These are phyloP conservation scores for Tipula unca DNA, from an alignment of 2,888 invertebrate genomes.

Conservation along the genomic window DNA sequence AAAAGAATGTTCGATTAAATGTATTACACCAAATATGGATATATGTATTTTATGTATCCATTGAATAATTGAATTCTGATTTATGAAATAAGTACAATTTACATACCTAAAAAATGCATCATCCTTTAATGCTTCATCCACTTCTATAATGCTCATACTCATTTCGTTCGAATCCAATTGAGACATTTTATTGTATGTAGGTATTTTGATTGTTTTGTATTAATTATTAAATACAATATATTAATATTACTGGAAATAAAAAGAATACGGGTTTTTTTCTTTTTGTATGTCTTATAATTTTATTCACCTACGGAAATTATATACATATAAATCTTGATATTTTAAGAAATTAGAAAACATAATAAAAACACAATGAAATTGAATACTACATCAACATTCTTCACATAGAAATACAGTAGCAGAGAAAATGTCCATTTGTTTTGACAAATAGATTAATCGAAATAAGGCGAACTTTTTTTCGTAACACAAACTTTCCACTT, in stretches of 20 bases:
- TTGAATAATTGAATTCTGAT: neutral
- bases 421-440: slow-evolving; percentile 8
- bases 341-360: neutral
- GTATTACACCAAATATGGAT: neutral
- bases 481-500: slow-evolving; percentile 8
- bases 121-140: slow-evolving; percentile 41
- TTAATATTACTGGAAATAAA: neutral
- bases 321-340: neutral
- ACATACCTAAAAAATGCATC: slow-evolving; percentile 35
- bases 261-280: neutral
- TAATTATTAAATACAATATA: neutral
- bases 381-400: neutral
- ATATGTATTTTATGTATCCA: neutral
- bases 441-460: neutral
- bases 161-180: neutral
- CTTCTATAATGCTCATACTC: slow-evolving; percentile 39
- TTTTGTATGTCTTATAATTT: neutral
- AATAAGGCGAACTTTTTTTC: neutral
- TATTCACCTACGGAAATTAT: neutral
- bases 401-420: neutral
- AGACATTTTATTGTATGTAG: slow-evolving; percentile 3
- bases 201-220: neutral
- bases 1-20: neutral
- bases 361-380: neutral
- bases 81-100: neutral